These are phyloP conservation scores for Fabriciana adippe DNA, from an alignment of 2,888 invertebrate species.

Conservation along the genomic window DNA sequence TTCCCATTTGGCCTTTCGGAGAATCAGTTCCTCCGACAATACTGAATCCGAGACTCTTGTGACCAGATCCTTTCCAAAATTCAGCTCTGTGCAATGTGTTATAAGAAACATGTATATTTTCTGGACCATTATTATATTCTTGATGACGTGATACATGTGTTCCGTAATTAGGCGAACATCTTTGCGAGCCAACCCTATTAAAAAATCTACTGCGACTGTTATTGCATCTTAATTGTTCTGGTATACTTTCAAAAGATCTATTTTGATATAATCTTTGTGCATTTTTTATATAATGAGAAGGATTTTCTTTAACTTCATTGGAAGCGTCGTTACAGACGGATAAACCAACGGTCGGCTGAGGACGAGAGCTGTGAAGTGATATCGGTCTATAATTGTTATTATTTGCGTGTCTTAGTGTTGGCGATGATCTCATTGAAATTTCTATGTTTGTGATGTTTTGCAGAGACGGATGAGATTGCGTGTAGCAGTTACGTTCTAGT, in stretches of 20 bases:
- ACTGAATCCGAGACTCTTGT: conserved; percentile 94
- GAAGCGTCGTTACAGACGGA: conserved; percentile 56
- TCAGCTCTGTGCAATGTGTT: conserved; percentile 76
- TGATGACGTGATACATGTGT: conserved; percentile 64
- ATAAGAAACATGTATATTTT: conserved; percentile 61
- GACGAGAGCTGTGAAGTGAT: conserved; percentile 68
- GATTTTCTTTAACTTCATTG: conserved; percentile 73
- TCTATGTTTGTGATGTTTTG: conserved; percentile 79
- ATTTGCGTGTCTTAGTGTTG: conserved; percentile 56
- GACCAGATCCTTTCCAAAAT: conserved; percentile 91
- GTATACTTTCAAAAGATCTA: conserved; percentile 76
- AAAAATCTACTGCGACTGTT: conserved; percentile 73
- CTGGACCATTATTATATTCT: conserved; percentile 59
- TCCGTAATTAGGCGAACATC: conserved; percentile 62
- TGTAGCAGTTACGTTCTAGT: conserved; percentile 65
- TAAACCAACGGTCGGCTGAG: conserved; percentile 52
- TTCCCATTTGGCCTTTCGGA: conserved; percentile 93
- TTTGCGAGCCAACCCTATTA: conserved; percentile 73
- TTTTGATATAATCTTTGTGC: conserved; percentile 74
- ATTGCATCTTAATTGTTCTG: conserved; percentile 67
- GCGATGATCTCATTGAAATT: conserved; percentile 69
- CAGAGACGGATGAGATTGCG: conserved; percentile 66
- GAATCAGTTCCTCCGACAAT: conserved; percentile 95
- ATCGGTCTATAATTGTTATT: conserved; percentile 73
- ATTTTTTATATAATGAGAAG: conserved; percentile 72